Evolutionary conservation across 2,888 invertebrate genomes (phyloP).

Genomic region (Lymantria dispar): DNA sequence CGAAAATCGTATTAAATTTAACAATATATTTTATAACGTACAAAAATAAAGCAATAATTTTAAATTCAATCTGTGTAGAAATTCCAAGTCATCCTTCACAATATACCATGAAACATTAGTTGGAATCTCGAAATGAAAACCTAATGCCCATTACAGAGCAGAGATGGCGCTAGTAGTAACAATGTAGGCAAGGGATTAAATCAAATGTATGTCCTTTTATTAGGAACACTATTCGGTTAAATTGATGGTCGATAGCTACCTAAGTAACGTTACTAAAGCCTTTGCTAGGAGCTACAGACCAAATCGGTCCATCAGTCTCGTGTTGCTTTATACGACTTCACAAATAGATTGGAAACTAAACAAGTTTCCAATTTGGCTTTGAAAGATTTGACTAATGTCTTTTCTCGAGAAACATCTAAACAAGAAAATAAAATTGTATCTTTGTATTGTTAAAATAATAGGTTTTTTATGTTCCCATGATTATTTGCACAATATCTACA

Average conservation of each 20-base stretch:
- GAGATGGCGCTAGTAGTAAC: conserved; percentile 31
- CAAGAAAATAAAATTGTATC: no score
- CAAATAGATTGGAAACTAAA: not conserved
- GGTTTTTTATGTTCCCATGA: no score
- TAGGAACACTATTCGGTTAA: conserved; percentile 23
- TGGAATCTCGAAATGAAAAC: not conserved
- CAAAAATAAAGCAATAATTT: no score
- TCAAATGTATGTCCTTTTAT: conserved; percentile 31
- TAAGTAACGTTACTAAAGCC: conserved; percentile 32
- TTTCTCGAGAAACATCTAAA: not conserved
- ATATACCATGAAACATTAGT: no score
- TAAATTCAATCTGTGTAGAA: no score
- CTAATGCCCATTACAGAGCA: conserved; percentile 15
- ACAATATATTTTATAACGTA: no score
- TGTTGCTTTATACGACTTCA: conserved; percentile 28
- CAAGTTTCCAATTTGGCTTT: conserved; percentile 22
- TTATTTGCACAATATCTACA: no score
- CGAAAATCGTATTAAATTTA: no score
- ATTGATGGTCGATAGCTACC: conserved; percentile 24
- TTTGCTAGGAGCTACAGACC: conserved; percentile 24
- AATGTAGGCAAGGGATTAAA: conserved; percentile 19
- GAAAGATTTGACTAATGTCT: conserved; percentile 16
- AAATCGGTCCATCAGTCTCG: conserved; percentile 29
- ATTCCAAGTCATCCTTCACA: no score
- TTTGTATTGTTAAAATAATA: no score